Base-by-base conservation (phyloP, 2,113 vertebrate species). In the Nyctibius bracteatus region DNA sequence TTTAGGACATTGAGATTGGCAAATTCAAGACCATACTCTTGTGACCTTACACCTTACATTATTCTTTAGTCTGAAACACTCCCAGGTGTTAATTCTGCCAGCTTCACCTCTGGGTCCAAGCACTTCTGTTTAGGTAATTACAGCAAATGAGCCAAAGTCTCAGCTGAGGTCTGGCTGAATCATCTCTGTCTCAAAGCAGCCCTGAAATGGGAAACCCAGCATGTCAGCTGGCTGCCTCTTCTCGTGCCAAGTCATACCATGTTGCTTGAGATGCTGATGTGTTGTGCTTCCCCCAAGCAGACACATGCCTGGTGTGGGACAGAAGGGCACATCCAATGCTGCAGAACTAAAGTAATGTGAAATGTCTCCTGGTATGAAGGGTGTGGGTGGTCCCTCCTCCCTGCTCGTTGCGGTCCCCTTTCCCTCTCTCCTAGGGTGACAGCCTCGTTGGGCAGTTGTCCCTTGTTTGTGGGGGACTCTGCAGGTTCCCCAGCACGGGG, bases 211-310 rank as follows among this genome's bases (percentile, higher is more conserved):
- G 41, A 66, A 81, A 12, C 16, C 13, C 63, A 67, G 24, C 27
- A 21, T 12, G 5, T 44, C 41, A 77, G 39, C 37, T 44, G 37
- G 18, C 30, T 46, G 41, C 17, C 11, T 72, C 52, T 67, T 31
- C 47, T 41, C 11, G 19, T 7, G 54, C 30, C 23, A n/a, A 35
- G 43, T 18, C 0, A 1, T 24, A 41, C 33, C 8, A 6, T 0
- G 1, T 12, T 30, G 20, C 30, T 2, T 37, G 31, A 47, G 67
- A 27, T 49, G 11, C 16, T 80, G 11, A 31, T 25, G 37, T 22
- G 17, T 13, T 51, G 20, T 57, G 23, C 19, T 71, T 63, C 18
- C 14, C 21, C 43, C 33, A 14, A 6, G 35, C 28, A 79, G 58
- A 43, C 16, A 33, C 7, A 1, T 27, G 14, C 16, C 71, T 41